These are phyloP conservation scores for Silurus meridionalis DNA, from an alignment of 2,113 vertebrate genomes.

Conservation along the genomic window DNA sequence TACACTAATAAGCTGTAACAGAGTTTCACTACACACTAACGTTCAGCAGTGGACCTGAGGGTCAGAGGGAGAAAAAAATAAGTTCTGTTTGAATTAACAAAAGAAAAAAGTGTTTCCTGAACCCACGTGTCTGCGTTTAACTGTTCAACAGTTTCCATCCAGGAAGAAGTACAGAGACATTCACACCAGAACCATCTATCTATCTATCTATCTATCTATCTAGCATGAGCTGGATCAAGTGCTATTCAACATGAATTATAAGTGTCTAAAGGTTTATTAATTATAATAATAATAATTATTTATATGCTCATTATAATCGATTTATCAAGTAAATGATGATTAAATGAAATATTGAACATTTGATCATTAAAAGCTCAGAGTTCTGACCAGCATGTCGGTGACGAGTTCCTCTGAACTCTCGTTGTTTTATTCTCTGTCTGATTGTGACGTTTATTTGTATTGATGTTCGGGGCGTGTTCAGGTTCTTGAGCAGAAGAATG, in stretches of 20 bases:
- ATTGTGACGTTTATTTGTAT: conserved; percentile 6
- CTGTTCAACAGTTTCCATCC: too few relatives aligned
- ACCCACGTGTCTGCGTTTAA: neutral
- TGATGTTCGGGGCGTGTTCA: conserved; percentile 15
- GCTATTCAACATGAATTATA: neutral
- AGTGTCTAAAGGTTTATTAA: too few relatives aligned
- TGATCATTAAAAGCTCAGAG: too few relatives aligned
- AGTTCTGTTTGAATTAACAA: neutral
- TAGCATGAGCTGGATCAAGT: neutral
- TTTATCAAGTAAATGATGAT: too few relatives aligned
- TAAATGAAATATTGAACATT: too few relatives aligned
- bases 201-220: too few relatives aligned
- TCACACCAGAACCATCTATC: too few relatives aligned
- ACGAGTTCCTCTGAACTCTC: neutral
- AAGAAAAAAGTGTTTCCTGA: neutral
- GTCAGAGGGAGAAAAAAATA: neutral
- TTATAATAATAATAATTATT: too few relatives aligned
- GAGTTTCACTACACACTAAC: neutral
- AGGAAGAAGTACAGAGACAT: too few relatives aligned
- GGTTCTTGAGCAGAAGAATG: conserved; percentile 49
- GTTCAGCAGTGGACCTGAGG: neutral
- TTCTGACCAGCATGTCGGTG: too few relatives aligned
- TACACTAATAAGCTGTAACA: neutral
- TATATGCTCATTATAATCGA: too few relatives aligned
- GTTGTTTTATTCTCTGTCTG: conserved; percentile 6